phyloP scores from a whole-genome alignment of 2,797 vertebrate genomes.

The Enteromius afrohamiltoni region DNA sequence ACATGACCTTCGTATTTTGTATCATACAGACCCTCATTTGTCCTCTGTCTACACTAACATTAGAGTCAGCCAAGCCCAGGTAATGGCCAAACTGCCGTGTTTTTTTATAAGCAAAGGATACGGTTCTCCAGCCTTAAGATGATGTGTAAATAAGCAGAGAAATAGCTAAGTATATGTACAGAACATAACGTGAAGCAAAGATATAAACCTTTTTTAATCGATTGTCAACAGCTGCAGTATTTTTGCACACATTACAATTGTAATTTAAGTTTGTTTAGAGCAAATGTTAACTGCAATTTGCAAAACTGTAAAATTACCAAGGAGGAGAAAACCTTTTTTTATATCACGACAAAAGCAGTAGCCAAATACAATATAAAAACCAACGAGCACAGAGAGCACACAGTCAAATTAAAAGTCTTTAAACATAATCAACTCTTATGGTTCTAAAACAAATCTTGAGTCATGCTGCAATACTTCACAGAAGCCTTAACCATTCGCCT shows the following conservation, averaged over 20 bases:
- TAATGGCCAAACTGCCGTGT: conserved; percentile 46
- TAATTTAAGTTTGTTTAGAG: background rate
- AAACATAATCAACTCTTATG: conserved; percentile 15
- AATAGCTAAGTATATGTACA: conserved; percentile 13
- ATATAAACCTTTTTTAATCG: background rate
- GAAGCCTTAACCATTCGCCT: background rate
- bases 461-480: background rate
- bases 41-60: conserved; percentile 53
- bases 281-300: background rate
- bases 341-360: background rate
- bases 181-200: background rate
- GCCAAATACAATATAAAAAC: background rate
- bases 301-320: background rate
- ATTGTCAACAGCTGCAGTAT: conserved; percentile 16
- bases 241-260: background rate
- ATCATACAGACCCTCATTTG: conserved; percentile 53
- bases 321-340: background rate
- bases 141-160: conserved; percentile 19
- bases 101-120: conserved; percentile 47
- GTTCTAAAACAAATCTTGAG: conserved; percentile 4
- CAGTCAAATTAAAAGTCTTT: conserved; percentile 1
- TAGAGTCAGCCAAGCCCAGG: conserved; percentile 45
- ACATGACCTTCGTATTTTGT: conserved; percentile 49
- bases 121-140: conserved; percentile 35
- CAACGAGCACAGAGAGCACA: background rate